Evolutionary conservation across 1,140 invertebrate genomes (phyloP), one percentile per base, ranked within the genome.

Genomic region (Microplitis mediator): DNA sequence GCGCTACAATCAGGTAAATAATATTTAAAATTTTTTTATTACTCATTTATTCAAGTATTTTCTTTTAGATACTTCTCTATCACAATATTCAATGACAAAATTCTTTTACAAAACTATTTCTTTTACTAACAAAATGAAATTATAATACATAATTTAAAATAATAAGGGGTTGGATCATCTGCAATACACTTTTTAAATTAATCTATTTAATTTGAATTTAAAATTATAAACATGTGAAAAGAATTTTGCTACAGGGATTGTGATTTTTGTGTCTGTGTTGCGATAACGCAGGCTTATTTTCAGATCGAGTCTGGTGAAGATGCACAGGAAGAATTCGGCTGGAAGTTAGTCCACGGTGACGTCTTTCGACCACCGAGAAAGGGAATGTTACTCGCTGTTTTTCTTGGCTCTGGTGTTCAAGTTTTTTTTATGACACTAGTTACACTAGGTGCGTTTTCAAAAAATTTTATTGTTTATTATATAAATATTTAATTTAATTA

Each of bases 261-360:
- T 82, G 73, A 79, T 78, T 70, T 67, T 70, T 36, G 36, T 74
- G 78, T 82, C 79, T 83, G 76, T 84, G 79, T 84, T 84, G 77
- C 74, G 75, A 81, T 84, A 84, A 84, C 81, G 82, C 83, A 82
- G 80, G 80, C 80, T 74, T 85, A 81, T 73, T 84, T 85, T 80
- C 81, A 96, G 89, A 96, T 96, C 90, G 95, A 96, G 82, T 95
- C 93, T 77, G 95, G 95, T 8, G 98, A 99, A 88, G 98, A 99
- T 89, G 97, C 97, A 9, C 92, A 98, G 89, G 98, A 99, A 88
- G 97, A 99, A 85, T 99, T 99, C 89, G 98, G 98, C 23, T 99
- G 98, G 98, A 99, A 99, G 88, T 88, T 99, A 52, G 96, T 98
- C 2, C 96, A 98, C 82, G 97, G 96, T 11, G 96, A 98, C 87